phyloP scores from a whole-genome alignment of 2,113 vertebrate species.

The Sphyrna mokarran region DNA sequence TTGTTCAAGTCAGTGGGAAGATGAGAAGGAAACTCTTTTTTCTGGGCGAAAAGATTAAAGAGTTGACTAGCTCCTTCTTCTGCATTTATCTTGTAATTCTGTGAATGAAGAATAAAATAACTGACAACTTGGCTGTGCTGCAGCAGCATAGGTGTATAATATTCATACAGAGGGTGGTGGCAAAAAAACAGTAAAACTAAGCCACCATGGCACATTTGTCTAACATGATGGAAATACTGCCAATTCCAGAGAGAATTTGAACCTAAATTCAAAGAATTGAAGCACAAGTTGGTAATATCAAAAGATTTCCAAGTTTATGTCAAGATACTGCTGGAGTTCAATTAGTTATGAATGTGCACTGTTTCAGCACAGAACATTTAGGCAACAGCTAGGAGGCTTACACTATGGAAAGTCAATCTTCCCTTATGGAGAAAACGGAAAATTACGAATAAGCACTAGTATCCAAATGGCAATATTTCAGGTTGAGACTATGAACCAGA shows the following conservation, averaged over 20 bases:
- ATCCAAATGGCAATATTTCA: neutral
- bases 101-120: neutral
- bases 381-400: neutral
- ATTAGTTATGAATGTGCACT: neutral
- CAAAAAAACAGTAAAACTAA: neutral
- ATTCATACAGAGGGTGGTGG: neutral
- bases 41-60: neutral
- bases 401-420: neutral
- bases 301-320: neutral
- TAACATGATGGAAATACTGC: neutral
- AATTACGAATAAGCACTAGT: neutral
- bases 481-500: neutral
- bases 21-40: neutral
- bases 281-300: neutral
- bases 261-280: neutral
- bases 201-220: neutral
- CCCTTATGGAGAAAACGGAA: neutral
- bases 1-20: neutral
- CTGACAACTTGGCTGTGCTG: neutral
- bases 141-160: neutral
- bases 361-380: neutral
- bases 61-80: neutral
- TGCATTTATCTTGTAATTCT: neutral
- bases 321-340: neutral
- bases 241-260: neutral